Conservation (phyloP, 2,113 vertebrate species). For the Trichomycterus rosablanca region DNA sequence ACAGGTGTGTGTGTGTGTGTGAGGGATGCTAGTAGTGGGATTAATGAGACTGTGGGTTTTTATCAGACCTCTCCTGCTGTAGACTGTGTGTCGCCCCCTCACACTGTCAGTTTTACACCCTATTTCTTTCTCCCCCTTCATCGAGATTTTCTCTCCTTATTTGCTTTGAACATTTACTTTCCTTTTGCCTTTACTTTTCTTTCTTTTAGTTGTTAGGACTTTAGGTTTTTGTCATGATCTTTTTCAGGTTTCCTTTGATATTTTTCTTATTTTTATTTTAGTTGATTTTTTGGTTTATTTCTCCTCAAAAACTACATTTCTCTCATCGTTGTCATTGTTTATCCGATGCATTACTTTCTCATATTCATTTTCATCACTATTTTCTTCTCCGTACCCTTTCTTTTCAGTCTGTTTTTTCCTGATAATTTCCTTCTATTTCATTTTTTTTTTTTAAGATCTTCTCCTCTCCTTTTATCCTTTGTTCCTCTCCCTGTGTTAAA, state of each 20-base stretch:
- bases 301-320: too few species aligned
- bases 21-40: conserved; percentile 42
- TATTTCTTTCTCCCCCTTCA: not conserved
- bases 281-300: too few species aligned
- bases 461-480: not conserved
- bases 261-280: too few species aligned
- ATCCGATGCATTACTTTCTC: too few species aligned
- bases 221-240: too few species aligned
- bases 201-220: too few species aligned
- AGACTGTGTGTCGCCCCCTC: conserved; percentile 9
- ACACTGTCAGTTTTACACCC: not conserved
- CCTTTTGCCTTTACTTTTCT: too few species aligned
- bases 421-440: not conserved
- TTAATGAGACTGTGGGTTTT: conserved; percentile 43
- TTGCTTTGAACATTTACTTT: not conserved
- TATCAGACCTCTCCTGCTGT: conserved; percentile 27
- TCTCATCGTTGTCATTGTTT: not conserved
- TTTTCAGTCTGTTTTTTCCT: not conserved
- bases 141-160: too few species aligned
- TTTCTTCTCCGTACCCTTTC: not conserved
- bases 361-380: too few species aligned
- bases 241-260: too few species aligned
- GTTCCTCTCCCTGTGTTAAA: not conserved
- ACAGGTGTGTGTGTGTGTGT: too few species aligned
- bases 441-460: not conserved